A percentile compares a stretch with the other conserved stretches of the same genome.
phyloP scores from a whole-genome alignment of 1,140 invertebrate species.

The Carposina sasakii region DNA sequence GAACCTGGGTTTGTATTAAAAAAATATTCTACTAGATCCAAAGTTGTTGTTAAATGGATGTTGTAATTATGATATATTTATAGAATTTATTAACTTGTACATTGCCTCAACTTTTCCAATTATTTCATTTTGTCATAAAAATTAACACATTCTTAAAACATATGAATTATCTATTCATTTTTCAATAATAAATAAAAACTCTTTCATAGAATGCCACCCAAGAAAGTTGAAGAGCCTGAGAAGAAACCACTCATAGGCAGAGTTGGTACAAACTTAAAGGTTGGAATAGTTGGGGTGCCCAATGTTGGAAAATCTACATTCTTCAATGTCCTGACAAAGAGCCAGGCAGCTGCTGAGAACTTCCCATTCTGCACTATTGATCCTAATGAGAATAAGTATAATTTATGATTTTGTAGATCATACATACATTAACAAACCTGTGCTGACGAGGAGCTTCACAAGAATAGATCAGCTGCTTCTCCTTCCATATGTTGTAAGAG shows the following conservation, averaged over 20 bases:
- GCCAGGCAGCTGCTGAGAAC: constrained; percentile 96
- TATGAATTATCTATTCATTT: not conserved
- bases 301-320: constrained; percentile 99
- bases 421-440: no score
- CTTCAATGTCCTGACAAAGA: constrained; percentile 99
- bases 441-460: no score
- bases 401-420: constrained; percentile 33
- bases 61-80: no score
- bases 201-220: constrained; percentile 87
- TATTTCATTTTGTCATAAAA: not conserved
- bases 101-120: not conserved
- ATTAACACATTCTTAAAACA: not conserved
- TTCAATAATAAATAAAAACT: not conserved
- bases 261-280: constrained; percentile 97
- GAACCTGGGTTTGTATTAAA: no score
- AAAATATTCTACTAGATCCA: no score
- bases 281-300: constrained; percentile 93
- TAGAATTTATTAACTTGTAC: no score
- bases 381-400: constrained; percentile 99
- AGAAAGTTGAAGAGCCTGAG: constrained; percentile 93
- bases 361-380: constrained; percentile 99
- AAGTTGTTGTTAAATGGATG: no score
- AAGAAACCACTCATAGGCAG: constrained; percentile 95
- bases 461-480: no score
- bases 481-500: no score